These are phyloP conservation scores for Melieria crassipennis DNA, from an alignment of 2,888 invertebrate species.

Conservation along the genomic window DNA sequence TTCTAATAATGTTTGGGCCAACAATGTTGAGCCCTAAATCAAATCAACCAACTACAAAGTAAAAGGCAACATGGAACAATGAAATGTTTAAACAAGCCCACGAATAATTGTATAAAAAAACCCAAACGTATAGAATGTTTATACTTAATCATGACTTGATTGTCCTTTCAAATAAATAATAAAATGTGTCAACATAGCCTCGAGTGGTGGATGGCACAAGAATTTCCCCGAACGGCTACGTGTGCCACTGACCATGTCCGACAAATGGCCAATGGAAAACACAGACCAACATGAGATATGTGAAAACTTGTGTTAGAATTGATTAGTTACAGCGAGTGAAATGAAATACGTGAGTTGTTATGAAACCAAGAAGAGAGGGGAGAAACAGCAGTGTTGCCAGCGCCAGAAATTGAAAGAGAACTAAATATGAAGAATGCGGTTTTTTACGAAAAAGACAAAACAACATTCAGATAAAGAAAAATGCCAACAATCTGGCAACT, in stretches of 20 bases:
- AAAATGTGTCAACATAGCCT: constrained; percentile 30
- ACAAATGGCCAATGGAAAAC: neutral
- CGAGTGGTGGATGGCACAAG: neutral
- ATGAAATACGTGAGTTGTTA: too few species aligned
- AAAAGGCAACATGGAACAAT: constrained; percentile 2
- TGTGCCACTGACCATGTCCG: constrained; percentile 20
- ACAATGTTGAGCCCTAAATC: too few species aligned
- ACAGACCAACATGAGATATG: neutral
- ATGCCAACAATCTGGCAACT: neutral
- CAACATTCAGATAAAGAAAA: too few species aligned
- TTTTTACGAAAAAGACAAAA: too few species aligned
- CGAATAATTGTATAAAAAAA: neutral
- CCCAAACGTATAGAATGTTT: constrained; percentile 26
- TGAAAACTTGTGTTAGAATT: constrained; percentile 33
- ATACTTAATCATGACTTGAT: constrained; percentile 44
- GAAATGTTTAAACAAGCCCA: constrained; percentile 2
- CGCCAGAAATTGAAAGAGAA: too few species aligned
- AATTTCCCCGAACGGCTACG: constrained; percentile 25
- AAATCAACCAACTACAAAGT: neutral
- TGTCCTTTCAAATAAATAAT: constrained; percentile 45
- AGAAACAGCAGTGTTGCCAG: too few species aligned
- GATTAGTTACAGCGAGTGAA: neutral
- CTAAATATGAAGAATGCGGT: too few species aligned
- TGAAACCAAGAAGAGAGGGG: too few species aligned
- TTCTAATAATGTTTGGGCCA: constrained; percentile 7